A percentile compares a stretch with the other conserved stretches of the same genome.
phyloP scores from a whole-genome alignment of 2,888 invertebrate species.

The Acanthosepion lycidas region DNA sequence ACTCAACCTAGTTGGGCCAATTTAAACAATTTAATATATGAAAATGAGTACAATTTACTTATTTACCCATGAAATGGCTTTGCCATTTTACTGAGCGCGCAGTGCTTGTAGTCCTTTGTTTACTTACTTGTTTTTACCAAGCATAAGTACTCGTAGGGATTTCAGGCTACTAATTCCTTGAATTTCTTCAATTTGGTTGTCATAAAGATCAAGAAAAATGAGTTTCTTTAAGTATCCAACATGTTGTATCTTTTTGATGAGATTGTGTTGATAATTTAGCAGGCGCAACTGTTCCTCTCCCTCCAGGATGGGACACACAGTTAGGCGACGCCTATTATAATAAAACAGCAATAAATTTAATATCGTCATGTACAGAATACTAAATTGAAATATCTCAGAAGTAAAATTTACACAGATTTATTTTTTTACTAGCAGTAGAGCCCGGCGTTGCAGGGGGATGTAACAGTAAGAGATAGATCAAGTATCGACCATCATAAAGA shows the following conservation, averaged over 20 bases:
- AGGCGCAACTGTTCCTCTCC: conserved; percentile 87
- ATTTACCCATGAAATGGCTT: no score
- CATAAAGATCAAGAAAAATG: conserved; percentile 94
- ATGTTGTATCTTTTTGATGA: conserved; percentile 84
- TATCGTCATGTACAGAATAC: no score
- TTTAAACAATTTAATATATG: no score
- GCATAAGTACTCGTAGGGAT: conserved; percentile 87
- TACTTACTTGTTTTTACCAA: conserved; percentile 90
- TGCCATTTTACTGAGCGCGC: not conserved
- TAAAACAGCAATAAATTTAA: not conserved
- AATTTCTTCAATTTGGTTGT: conserved; percentile 93
- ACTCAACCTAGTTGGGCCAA: no score
- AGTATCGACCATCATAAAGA: no score
- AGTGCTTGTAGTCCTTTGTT: not conserved
- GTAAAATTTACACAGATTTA: no score
- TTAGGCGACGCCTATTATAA: conserved; percentile 79
- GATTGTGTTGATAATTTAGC: conserved; percentile 92
- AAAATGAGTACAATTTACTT: no score
- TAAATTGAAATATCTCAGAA: no score
- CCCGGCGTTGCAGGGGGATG: no score
- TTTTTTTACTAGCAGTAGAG: no score
- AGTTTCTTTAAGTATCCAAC: conserved; percentile 82
- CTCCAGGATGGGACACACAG: conserved; percentile 87
- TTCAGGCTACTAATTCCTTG: conserved; percentile 85
- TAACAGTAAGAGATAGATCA: no score